These are phyloP conservation scores for Aix galericulata DNA, from an alignment of 2,113 vertebrate species.

Conservation along the genomic window DNA sequence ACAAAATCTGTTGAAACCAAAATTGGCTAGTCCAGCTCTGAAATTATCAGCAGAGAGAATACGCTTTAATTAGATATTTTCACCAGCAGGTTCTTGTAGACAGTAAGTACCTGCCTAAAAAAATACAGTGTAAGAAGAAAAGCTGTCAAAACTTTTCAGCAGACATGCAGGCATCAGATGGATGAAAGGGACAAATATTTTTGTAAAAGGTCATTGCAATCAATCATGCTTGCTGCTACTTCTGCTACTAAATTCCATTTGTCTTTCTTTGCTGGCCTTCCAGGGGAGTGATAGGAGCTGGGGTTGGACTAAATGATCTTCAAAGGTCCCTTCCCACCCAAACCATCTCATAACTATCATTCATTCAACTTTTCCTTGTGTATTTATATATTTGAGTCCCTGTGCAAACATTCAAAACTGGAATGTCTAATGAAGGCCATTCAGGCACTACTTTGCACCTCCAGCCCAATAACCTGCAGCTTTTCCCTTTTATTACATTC, in stretches of 20 bases:
- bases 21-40: neutral
- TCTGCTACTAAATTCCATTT: neutral
- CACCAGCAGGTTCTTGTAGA: neutral
- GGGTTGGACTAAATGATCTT: neutral
- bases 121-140: neutral
- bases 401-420: neutral
- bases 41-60: constrained; percentile 2
- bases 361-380: neutral
- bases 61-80: constrained; percentile 15
- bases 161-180: neutral
- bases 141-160: neutral
- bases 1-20: constrained; percentile 49
- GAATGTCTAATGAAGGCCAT: neutral
- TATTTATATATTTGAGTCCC: neutral
- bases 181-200: neutral
- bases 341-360: neutral
- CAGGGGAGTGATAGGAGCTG: too few species aligned
- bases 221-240: neutral
- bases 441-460: neutral
- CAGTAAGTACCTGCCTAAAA: neutral
- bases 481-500: neutral
- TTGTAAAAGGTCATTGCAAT: neutral
- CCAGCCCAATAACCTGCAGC: neutral
- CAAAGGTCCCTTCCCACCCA: neutral
- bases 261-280: neutral